Evolutionary conservation across 2,113 vertebrate genomes (phyloP).

Genomic region (Nesogale talazaci): DNA sequence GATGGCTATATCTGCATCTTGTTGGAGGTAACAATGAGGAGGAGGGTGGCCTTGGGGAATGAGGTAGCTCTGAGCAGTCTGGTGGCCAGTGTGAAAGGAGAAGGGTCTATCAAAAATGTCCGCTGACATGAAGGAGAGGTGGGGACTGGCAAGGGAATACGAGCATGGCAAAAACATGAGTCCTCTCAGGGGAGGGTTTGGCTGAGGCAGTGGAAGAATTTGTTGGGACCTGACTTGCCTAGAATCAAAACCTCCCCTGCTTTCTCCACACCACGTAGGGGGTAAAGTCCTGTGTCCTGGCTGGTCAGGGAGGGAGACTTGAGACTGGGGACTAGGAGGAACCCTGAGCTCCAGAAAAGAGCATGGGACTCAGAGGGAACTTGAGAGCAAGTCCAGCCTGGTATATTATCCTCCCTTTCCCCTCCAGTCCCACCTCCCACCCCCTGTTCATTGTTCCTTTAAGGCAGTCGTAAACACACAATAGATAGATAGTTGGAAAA

Average conservation of each 20-base stretch:
- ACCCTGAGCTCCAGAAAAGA: background rate
- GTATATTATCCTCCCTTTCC: too few species aligned
- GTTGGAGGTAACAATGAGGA: background rate
- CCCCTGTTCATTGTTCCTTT: background rate
- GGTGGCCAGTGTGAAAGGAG: background rate
- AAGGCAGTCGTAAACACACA: constrained; percentile 33
- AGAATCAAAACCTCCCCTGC: background rate
- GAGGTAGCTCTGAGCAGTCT: background rate
- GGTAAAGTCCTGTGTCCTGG: background rate
- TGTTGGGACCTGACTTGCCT: background rate
- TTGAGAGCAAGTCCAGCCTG: background rate
- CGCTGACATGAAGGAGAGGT: background rate
- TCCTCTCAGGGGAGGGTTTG: background rate
- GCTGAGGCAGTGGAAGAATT: background rate
- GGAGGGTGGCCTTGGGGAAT: background rate
- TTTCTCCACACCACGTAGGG: background rate
- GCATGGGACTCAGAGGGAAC: background rate
- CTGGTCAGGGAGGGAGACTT: background rate
- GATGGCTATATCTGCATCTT: background rate
- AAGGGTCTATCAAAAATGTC: background rate
- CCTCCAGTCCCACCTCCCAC: too few species aligned
- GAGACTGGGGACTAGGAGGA: background rate
- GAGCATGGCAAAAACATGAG: background rate
- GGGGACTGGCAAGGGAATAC: background rate
- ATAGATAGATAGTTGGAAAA: background rate